Base-by-base conservation (phyloP, 2,888 invertebrate genomes). In the Drosophila nr. medialis region DNA sequence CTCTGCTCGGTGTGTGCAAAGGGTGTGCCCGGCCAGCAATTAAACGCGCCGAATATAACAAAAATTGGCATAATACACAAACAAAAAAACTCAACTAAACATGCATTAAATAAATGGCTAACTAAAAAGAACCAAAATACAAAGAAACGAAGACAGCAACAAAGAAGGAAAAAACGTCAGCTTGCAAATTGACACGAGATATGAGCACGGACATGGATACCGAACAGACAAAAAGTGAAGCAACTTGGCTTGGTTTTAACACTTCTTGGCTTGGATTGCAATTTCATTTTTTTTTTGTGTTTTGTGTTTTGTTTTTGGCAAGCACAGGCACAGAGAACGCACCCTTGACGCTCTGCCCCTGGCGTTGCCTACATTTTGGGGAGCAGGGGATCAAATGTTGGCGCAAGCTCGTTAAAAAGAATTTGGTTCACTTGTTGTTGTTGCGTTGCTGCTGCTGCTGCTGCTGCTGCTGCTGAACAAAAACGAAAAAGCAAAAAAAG, bases 361-460 rank as follows among this genome's bases (percentile, higher is more conserved):
- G 61, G 4, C 63, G 24, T 30, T 65, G 60, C 51, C 50, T 36
- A 53, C 40, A 65, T 30, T 45, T 61, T 27, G 48, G 56, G 65
- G 36, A 13, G 53, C 30, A 24, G 86, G 80, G 81, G 86, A 82
- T 88, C 86, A 86, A 86, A 88, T 88, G 89, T 80, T 88, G 83
- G 88, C 88, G 81, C 90, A 80, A 90, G 87, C 88, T 89, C 86
- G 88, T 90, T 90, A 88, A 90, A 89, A 89, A 86, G 82, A 89
- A 89, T 90, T 89, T 86, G 88, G 89, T 86, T 83, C 82, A 87
- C 86, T 89, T 89, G 83, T 77, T 82, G 82, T 81, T 87, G 75
- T 78, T 74, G 64, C 24, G 15, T 10, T 54, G 67, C 42, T 56
- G 10, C 5, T 45, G 24, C 1, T 53, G 66, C 45, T 89, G 8